phyloP scores from a whole-genome alignment of 2,888 invertebrate species.

The Noctua pronuba region DNA sequence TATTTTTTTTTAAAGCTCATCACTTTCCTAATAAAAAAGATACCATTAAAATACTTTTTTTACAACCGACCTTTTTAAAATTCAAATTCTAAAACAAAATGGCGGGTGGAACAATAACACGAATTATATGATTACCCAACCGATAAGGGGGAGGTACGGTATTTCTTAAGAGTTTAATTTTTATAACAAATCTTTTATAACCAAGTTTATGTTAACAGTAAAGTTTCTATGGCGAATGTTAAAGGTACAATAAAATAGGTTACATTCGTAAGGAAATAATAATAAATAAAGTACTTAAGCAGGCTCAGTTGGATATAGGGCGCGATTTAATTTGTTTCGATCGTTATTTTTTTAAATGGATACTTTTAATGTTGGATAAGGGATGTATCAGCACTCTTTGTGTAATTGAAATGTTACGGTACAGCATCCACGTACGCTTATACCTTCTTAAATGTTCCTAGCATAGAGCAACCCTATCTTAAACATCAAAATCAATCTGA shows the following conservation, averaged over 20 bases:
- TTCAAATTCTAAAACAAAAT: conserved; percentile 83
- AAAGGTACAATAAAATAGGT: conserved; percentile 82
- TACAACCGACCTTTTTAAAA: conserved; percentile 78
- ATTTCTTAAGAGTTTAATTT: conserved; percentile 88
- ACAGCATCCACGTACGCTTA: not conserved
- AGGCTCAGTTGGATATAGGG: conserved; percentile 65
- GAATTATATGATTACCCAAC: conserved; percentile 82
- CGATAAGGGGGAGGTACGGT: conserved; percentile 77
- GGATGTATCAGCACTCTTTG: not conserved
- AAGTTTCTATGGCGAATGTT: conserved; percentile 83
- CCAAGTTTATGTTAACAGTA: conserved; percentile 83
- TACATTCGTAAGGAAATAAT: conserved; percentile 82
- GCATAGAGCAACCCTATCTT: not conserved
- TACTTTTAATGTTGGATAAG: conserved; percentile 29
- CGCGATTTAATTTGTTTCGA: conserved; percentile 64
- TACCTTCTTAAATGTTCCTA: not conserved
- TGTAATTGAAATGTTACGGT: conserved; percentile 3
- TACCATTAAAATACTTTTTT: conserved; percentile 69
- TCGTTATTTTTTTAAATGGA: conserved; percentile 61
- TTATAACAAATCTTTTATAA: conserved; percentile 88
- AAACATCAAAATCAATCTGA: not conserved
- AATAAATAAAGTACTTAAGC: conserved; percentile 72
- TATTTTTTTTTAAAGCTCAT: conserved; percentile 62
- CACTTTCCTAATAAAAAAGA: conserved; percentile 73
- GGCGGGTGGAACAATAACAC: conserved; percentile 82